A percentile compares a stretch with the other conserved stretches of the same genome.
phyloP scores from a whole-genome alignment of 2,113 vertebrate genomes.

The Trematomus loennbergii region DNA sequence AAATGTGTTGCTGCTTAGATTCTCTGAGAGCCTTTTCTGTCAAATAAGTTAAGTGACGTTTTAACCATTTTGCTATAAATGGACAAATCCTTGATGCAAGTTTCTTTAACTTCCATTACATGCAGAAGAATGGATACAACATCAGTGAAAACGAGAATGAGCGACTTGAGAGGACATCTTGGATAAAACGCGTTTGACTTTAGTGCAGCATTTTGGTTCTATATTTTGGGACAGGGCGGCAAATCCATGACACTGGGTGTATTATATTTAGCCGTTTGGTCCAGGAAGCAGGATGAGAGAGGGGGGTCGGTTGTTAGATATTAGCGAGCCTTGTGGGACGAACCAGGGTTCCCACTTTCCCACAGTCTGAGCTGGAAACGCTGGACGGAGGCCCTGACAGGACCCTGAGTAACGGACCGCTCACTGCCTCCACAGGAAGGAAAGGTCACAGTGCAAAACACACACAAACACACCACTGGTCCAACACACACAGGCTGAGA shows the following conservation, averaged over 20 bases:
- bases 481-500: constrained; percentile 5
- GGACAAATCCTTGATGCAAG: neutral
- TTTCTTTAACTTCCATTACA: neutral
- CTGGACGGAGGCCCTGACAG: constrained; percentile 81
- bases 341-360: constrained; percentile 77
- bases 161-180: too few relatives aligned
- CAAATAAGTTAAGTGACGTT: too few relatives aligned
- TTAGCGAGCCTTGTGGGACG: constrained; percentile 68
- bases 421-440: constrained; percentile 73
- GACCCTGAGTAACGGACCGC: constrained; percentile 65
- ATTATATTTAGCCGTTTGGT: constrained; percentile 66
- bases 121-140: neutral
- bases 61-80: neutral
- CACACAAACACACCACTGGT: constrained; percentile 27
- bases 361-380: constrained; percentile 79
- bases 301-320: constrained; percentile 52
- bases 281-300: constrained; percentile 68
- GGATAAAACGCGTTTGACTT: neutral
- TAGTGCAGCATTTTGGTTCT: constrained; percentile 1
- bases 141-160: neutral
- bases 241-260: constrained; percentile 17
- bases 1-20: neutral
- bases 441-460: constrained; percentile 71
- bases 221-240: constrained; percentile 15
- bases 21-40: neutral